Evolutionary conservation across 1,140 invertebrate species (phyloP).

Genomic region (Ceratosolen fusciceps): DNA sequence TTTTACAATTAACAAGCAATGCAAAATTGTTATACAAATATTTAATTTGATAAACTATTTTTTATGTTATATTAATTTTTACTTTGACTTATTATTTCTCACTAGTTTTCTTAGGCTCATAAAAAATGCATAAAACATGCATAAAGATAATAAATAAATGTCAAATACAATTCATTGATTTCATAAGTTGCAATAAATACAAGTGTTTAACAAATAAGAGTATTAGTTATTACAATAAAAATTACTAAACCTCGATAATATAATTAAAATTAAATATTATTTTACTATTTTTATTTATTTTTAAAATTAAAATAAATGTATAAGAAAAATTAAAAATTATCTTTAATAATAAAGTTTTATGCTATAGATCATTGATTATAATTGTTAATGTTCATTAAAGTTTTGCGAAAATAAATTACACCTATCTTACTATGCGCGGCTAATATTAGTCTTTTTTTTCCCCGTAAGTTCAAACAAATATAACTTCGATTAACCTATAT

Average conservation of each 20-base stretch:
- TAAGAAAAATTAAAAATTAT: constrained; percentile 12
- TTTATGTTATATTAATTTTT: constrained; percentile 4
- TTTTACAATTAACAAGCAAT: neutral
- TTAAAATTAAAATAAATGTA: constrained; percentile 13
- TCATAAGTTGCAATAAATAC: constrained; percentile 12
- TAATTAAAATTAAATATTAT: constrained; percentile 15
- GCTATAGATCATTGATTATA: constrained; percentile 24
- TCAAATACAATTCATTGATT: constrained; percentile 17
- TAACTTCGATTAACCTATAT: neutral
- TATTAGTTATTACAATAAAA: neutral
- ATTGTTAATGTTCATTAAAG: constrained; percentile 36
- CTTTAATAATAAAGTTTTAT: constrained; percentile 33
- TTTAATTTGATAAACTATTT: constrained; percentile 18
- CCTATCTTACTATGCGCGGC: neutral
- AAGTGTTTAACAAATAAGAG: constrained; percentile 3
- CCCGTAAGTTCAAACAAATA: neutral
- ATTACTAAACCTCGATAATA: neutral
- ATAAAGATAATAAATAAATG: neutral
- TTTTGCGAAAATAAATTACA: constrained; percentile 41
- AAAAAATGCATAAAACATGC: neutral
- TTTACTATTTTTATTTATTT: constrained; percentile 40
- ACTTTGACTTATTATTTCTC: neutral
- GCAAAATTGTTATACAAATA: constrained; percentile 9
- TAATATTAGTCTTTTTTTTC: constrained; percentile 20
- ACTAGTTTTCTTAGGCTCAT: neutral